Evolutionary conservation across 2,888 invertebrate species (phyloP), one percentile per base, ranked within the genome.

Genomic region (Cyclophora punctaria): DNA sequence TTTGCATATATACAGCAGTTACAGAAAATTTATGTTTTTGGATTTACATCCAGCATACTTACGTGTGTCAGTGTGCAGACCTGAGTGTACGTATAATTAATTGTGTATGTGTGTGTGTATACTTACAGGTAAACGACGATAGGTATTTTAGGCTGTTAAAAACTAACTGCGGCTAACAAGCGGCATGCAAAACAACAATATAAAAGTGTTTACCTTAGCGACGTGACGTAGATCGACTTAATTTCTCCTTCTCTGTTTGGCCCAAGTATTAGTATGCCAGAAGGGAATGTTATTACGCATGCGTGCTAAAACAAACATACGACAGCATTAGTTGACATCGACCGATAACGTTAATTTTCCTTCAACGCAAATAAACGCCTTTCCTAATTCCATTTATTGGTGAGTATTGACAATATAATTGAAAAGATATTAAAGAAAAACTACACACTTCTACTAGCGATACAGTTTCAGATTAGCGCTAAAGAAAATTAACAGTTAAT

Each of bases 231-330:
- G 65, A 59, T 57, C 52, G 60, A 56, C 64, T 64, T 80, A 86
- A 64, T 73, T 71, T 68, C 82, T 76, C 71, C 76, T 76, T 68
- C 78, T 76, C 69, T 78, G 71, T 71, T 81, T 75, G 68, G 73
- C 71, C 87, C 85, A 82, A 78, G 55, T 71, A 87, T 88, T 88
- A 88, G 88, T 88, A 88, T 88, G 88, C 88, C 88, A 86, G 87
- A 87, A 86, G 88, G 87, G 78, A 87, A 88, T 80, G 88, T 88
- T 88, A 88, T 88, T 86, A 88, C 86, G 85, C 88, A 88, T 88
- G 88, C 88, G 87, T 75, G 82, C 88, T 88, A 88, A 84, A 88
- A 88, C 86, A 88, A 81, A 88, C 83, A 83, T 87, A 88, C 84
- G 83, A 78, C 71, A 80, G 78, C 70, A 85, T 88, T 88, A 88